These are phyloP conservation scores for Camponotus floridanus DNA, from an alignment of 1,140 invertebrate genomes.

Conservation along the genomic window DNA sequence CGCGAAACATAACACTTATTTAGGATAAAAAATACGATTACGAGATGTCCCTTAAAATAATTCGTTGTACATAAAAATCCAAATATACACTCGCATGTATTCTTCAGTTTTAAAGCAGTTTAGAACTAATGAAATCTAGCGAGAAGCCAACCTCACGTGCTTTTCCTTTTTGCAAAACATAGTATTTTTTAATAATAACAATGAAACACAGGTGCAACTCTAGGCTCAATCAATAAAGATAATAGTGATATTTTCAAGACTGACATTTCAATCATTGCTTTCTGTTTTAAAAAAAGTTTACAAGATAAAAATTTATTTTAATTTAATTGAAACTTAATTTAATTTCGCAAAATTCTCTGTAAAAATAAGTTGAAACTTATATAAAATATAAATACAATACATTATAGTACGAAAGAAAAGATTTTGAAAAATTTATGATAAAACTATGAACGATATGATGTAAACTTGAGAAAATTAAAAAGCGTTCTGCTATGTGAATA, in stretches of 20 bases:
- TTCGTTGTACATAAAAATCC: slow-evolving; percentile 57
- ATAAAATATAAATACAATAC: not conserved
- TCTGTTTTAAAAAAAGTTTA: not conserved
- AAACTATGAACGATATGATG: not conserved
- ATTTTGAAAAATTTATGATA: not conserved
- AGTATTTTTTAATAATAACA: slow-evolving; percentile 21
- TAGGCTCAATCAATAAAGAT: not conserved
- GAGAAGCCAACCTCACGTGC: slow-evolving; percentile 33
- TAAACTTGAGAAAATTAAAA: not conserved
- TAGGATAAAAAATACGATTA: slow-evolving; percentile 8
- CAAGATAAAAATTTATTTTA: not conserved
- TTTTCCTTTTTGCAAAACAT: slow-evolving; percentile 5
- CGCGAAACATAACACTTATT: slow-evolving; percentile 19
- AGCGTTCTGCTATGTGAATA: not conserved
- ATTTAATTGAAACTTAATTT: not conserved
- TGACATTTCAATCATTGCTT: not conserved
- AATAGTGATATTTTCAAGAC: not conserved
- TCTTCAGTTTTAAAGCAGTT: not conserved
- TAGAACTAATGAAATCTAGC: slow-evolving; percentile 25
- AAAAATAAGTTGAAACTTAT: not conserved
- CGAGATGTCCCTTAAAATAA: slow-evolving; percentile 49
- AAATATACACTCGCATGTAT: slow-evolving; percentile 1
- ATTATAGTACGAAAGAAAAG: not conserved
- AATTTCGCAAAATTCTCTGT: not conserved
- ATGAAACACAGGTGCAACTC: slow-evolving; percentile 17